phyloP scores from a whole-genome alignment of 2,888 invertebrate genomes.

The Erpobdella octoculata region DNA sequence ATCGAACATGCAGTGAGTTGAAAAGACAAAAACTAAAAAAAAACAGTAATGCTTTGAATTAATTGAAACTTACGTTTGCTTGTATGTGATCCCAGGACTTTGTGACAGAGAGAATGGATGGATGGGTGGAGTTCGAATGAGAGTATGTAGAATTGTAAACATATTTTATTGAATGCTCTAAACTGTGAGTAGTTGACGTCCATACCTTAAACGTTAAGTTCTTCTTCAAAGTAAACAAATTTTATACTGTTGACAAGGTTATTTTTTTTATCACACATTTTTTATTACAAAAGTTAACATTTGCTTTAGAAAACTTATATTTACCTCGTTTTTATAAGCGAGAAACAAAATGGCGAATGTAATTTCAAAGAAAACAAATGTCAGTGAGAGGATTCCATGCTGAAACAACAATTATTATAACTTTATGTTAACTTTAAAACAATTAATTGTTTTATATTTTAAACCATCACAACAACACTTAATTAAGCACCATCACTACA shows the following conservation, averaged over 20 bases:
- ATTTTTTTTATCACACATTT: not conserved
- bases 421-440: no score
- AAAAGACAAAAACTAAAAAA: no score
- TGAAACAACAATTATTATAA: no score
- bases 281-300: no score
- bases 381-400: not conserved
- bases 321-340: not conserved
- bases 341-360: not conserved
- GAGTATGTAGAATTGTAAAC: not conserved
- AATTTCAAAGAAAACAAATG: not conserved
- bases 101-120: not conserved
- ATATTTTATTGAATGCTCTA: slow-evolving; percentile 3
- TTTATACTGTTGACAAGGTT: not conserved
- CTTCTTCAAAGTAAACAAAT: not conserved
- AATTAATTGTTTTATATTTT: no score
- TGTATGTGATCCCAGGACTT: slow-evolving; percentile 7
- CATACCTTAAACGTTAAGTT: not conserved
- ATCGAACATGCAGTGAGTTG: not conserved
- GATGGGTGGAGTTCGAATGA: not conserved
- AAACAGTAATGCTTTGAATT: no score
- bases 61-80: slow-evolving; percentile 1
- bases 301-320: no score
- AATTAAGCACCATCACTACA: no score
- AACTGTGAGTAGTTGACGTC: not conserved
- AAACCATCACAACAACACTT: no score